Evolutionary conservation across 2,797 vertebrate genomes (phyloP).

Genomic region (Sebastes nivosus): DNA sequence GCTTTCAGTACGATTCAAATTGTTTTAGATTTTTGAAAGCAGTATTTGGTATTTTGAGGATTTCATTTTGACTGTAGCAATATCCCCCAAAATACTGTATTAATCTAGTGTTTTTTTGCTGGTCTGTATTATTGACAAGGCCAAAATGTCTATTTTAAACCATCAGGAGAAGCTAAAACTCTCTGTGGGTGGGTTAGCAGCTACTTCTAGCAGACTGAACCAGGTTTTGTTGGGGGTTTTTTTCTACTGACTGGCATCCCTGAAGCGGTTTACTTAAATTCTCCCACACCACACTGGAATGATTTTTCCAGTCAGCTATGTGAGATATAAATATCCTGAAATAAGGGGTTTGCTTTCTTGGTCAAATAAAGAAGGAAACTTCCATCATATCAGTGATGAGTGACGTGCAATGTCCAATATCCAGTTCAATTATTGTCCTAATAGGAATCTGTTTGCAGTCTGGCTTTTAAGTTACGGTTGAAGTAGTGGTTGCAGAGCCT

Average conservation of each 20-base stretch:
- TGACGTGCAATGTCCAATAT: neutral
- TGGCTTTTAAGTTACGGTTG: constrained; percentile 7
- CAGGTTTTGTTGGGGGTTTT: neutral
- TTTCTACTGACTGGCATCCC: neutral
- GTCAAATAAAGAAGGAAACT: neutral
- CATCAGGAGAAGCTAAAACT: neutral
- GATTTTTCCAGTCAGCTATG: neutral
- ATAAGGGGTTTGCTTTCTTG: neutral
- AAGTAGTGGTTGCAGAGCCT: neutral
- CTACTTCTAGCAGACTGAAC: neutral
- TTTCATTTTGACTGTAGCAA: neutral
- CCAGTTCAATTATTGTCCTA: neutral
- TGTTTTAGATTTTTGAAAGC: neutral
- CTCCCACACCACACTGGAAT: neutral
- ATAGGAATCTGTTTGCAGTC: neutral
- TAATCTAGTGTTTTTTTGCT: neutral
- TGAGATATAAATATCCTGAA: neutral
- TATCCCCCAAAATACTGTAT: neutral
- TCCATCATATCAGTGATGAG: neutral
- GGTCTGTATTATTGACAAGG: neutral
- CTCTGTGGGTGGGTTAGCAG: neutral
- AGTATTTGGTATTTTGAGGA: neutral
- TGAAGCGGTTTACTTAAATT: constrained; percentile 2
- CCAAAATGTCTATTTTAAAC: neutral
- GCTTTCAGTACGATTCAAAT: neutral